phyloP scores from a whole-genome alignment of 1,140 invertebrate genomes.

The Aphis gossypii region DNA sequence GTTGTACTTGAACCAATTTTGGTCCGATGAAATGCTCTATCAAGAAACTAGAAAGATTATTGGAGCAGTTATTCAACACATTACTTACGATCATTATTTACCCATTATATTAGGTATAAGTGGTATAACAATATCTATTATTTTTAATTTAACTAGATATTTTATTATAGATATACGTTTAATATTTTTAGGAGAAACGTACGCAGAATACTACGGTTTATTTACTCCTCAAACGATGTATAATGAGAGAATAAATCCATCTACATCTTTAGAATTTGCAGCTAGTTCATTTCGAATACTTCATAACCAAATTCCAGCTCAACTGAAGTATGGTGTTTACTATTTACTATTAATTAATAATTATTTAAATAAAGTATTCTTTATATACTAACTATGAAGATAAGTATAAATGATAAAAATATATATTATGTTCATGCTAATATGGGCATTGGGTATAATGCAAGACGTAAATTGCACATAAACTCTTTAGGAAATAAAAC shows the following conservation, averaged over 20 bases:
- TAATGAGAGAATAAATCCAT: constrained; percentile 29
- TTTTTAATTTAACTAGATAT: background rate
- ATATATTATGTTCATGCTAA: no score
- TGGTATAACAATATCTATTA: background rate
- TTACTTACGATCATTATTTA: constrained; percentile 88
- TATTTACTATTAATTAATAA: background rate
- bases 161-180: background rate
- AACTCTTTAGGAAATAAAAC: no score
- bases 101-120: constrained; percentile 75
- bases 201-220: constrained; percentile 33
- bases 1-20: constrained; percentile 70
- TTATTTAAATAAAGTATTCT: no score
- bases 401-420: no score
- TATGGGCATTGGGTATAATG: no score
- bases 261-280: constrained; percentile 42
- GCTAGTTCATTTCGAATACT: constrained; percentile 47
- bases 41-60: constrained; percentile 84
- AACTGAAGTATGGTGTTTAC: constrained; percentile 1
- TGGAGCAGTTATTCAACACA: constrained; percentile 86
- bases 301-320: constrained; percentile 21
- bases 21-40: constrained; percentile 82
- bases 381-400: no score
- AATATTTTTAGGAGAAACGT: constrained; percentile 26
- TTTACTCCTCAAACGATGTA: constrained; percentile 18
- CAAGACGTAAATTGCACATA: no score